Conservation (phyloP, 2,113 vertebrate genomes). For the Phalacrocorax aristotelis region DNA sequence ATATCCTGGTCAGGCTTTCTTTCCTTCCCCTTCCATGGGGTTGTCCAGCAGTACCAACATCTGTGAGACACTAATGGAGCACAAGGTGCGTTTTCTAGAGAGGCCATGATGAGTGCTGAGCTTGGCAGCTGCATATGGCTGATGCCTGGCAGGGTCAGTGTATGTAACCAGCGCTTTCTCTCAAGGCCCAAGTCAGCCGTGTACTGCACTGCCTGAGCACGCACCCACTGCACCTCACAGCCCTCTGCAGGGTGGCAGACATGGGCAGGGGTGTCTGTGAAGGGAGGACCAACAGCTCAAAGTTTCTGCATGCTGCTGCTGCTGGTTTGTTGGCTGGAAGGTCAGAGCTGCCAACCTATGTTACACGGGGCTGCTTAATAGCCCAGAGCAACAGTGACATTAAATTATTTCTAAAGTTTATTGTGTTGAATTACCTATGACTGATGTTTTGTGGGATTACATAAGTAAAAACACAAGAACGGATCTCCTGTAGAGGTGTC, state of each 20-base stretch:
- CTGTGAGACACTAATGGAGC: neutral
- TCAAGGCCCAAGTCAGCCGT: neutral
- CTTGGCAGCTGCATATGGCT: fast-evolving
- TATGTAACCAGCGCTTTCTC: neutral
- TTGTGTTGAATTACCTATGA: neutral
- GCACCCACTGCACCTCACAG: neutral
- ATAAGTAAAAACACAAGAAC: constrained; percentile 21
- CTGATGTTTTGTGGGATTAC: constrained; percentile 9
- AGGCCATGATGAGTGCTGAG: fast-evolving
- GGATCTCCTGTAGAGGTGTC: constrained; percentile 11
- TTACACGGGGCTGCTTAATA: neutral
- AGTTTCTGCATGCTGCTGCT: neutral
- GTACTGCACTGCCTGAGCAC: neutral
- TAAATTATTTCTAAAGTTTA: neutral
- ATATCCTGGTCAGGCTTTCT: neutral
- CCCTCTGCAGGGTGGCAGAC: too few relatives aligned
- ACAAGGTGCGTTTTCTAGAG: neutral
- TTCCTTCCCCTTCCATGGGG: neutral
- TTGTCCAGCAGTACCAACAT: neutral
- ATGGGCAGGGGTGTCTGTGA: neutral
- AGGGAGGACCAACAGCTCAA: neutral
- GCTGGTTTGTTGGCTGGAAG: neutral
- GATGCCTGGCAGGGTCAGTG: neutral
- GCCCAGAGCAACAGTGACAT: neutral
- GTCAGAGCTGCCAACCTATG: neutral